A percentile compares a stretch with the other conserved stretches of the same genome.
Conservation (phyloP, 1,140 invertebrate species). For the Branchinecta lynchi region DNA sequence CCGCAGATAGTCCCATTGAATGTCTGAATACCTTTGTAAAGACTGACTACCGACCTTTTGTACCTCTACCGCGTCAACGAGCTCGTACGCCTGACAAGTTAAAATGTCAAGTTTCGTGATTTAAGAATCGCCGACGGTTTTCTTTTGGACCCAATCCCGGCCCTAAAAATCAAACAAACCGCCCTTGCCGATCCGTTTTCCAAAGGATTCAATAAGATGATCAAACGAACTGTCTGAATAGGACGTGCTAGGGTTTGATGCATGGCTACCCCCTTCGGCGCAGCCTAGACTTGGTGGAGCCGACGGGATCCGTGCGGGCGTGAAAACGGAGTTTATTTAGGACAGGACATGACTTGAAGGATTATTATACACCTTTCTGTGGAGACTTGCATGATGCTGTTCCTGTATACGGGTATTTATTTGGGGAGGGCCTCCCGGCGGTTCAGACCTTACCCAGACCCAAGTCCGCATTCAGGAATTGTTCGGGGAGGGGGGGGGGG, state of each 20-base stretch:
- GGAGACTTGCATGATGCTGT: no score
- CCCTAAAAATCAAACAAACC: constrained; percentile 11
- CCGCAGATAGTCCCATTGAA: no score
- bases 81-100: neutral
- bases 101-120: neutral
- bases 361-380: no score
- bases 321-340: neutral
- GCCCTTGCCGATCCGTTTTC: neutral
- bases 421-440: no score
- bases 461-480: no score
- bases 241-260: neutral
- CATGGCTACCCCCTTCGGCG: constrained; percentile 7
- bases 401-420: no score
- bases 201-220: constrained; percentile 2
- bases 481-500: no score
- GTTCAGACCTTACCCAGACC: no score
- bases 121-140: neutral
- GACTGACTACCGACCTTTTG: no score
- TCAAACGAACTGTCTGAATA: constrained; percentile 8
- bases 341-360: neutral
- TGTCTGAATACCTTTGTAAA: no score
- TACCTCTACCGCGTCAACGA: neutral
- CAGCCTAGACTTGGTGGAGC: neutral
- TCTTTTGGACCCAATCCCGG: neutral
- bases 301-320: neutral